Evolutionary conservation across 2,888 invertebrate genomes (phyloP).

Genomic region (Nasonia oneida): DNA sequence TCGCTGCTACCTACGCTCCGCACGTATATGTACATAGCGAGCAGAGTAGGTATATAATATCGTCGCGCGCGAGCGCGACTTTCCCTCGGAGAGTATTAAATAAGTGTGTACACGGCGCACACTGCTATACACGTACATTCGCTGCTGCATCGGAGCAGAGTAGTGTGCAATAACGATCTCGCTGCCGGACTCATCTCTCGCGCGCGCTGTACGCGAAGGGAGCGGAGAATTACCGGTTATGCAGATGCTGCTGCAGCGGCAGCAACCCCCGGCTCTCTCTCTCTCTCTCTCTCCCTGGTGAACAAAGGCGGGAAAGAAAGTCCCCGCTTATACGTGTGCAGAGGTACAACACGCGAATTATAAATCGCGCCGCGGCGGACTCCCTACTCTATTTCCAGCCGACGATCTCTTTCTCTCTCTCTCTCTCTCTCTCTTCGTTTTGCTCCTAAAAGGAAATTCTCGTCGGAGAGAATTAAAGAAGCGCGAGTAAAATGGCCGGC

Average conservation of each 20-base stretch:
- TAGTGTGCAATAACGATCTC: neutral
- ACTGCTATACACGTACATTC: neutral
- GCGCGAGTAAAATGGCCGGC: slow-evolving; percentile 29
- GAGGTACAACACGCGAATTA: slow-evolving; percentile 1
- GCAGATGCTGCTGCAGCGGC: slow-evolving; percentile 68
- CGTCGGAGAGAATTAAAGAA: slow-evolving; percentile 8
- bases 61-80: neutral
- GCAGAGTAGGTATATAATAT: slow-evolving; percentile 8
- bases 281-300: slow-evolving; percentile 52
- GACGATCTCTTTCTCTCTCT: neutral
- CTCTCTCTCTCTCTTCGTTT: neutral
- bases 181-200: slow-evolving; percentile 3
- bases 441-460: slow-evolving; percentile 27
- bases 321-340: neutral
- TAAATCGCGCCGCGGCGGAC: slow-evolving; percentile 7
- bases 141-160: neutral
- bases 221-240: slow-evolving; percentile 72
- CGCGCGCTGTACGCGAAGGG: neutral
- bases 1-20: slow-evolving; percentile 71
- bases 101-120: neutral
- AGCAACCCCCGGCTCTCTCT: slow-evolving; percentile 60
- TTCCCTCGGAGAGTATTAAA: neutral
- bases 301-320: slow-evolving; percentile 49
- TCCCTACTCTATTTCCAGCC: neutral
- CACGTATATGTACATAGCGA: slow-evolving; percentile 62